Conservation (phyloP, 2,797 vertebrate species). For the Glossophaga mutica region DNA sequence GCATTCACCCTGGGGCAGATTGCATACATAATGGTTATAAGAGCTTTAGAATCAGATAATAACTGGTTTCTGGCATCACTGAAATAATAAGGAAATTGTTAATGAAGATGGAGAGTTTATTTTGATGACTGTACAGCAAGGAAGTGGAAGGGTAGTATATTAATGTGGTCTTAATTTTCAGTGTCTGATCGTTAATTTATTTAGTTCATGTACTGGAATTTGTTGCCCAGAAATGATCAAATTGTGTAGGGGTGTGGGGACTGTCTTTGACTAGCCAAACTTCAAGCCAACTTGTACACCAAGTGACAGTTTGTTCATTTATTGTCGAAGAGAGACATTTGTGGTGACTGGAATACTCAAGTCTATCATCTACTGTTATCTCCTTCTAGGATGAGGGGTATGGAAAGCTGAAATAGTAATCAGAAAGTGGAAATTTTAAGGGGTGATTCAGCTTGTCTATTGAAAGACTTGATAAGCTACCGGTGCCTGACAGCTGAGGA, state of each 20-base stretch:
- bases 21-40: background rate
- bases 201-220: constrained; percentile 2
- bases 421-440: constrained; percentile 38
- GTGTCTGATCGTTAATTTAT: constrained; percentile 30
- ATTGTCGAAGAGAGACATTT: constrained; percentile 19
- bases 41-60: background rate
- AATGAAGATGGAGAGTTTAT: background rate
- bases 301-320: constrained; percentile 11
- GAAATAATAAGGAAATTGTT: background rate
- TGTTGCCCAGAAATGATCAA: background rate
- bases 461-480: background rate
- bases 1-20: background rate
- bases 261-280: background rate
- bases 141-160: background rate
- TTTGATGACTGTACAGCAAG: background rate
- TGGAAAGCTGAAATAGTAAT: constrained; percentile 16
- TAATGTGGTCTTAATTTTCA: background rate
- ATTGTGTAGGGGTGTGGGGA: background rate
- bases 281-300: background rate
- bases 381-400: background rate
- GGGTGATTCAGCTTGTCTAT: background rate
- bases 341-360: background rate
- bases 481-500: background rate
- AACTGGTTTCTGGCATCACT: constrained; percentile 29
- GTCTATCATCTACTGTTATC: background rate